Conservation (phyloP, 2,113 vertebrate genomes). For the Dunckerocampus dactyliophorus region DNA sequence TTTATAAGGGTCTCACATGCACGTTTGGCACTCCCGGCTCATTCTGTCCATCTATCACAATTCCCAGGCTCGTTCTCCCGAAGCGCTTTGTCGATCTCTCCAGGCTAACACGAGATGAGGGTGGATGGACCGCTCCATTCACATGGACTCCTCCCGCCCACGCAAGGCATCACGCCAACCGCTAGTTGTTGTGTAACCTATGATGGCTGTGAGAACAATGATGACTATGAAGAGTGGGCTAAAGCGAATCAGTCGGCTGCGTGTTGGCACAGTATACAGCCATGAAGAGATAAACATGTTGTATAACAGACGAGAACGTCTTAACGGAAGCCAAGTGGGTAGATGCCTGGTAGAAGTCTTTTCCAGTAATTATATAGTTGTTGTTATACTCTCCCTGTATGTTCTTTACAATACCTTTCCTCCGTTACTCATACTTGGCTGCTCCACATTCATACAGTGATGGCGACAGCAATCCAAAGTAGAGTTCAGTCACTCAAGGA, state of each 20-base stretch:
- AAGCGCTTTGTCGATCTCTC: constrained; percentile 27
- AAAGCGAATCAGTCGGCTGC: neutral
- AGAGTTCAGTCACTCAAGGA: constrained; percentile 3
- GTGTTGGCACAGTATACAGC: neutral
- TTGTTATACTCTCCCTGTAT: neutral
- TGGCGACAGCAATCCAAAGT: neutral
- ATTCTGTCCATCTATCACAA: constrained; percentile 35
- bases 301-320: neutral
- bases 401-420: neutral
- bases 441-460: neutral
- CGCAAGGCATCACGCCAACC: constrained; percentile 44
- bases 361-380: neutral
- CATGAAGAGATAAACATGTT: neutral
- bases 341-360: neutral
- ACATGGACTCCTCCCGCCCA: constrained; percentile 44
- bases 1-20: neutral
- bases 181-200: constrained; percentile 56
- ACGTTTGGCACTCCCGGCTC: constrained; percentile 2
- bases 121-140: constrained; percentile 50
- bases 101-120: constrained; percentile 36
- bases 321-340: neutral
- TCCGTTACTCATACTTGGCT: neutral
- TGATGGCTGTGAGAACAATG: constrained; percentile 37
- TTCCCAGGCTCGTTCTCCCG: constrained; percentile 22
- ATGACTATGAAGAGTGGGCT: constrained; percentile 30